Conservation (phyloP, 2,888 invertebrate species). For the Chrysomela aeneicollis region DNA sequence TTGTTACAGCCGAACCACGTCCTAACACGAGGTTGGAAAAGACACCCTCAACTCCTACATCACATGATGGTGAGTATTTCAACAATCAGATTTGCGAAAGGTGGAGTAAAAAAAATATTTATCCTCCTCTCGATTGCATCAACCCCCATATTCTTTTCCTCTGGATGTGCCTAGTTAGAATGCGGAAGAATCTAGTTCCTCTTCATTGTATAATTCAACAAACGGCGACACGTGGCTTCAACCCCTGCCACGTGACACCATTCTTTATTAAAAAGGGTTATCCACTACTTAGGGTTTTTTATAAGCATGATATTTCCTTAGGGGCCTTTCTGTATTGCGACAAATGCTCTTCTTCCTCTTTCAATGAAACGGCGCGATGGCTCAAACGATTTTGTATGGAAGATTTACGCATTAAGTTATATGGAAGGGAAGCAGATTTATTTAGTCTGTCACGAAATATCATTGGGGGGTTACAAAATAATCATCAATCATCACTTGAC, state of each 20-base stretch:
- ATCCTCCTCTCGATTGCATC: too few species aligned
- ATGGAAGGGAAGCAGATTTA: not conserved
- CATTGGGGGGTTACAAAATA: too few species aligned
- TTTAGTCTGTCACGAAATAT: not conserved
- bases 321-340: conserved; percentile 50
- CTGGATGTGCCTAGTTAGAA: not conserved
- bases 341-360: conserved; percentile 35
- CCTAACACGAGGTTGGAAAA: conserved; percentile 70
- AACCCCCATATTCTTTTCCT: not conserved
- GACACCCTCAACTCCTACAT: conserved; percentile 80
- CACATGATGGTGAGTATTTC: conserved; percentile 70
- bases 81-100: too few species aligned
- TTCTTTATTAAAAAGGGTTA: conserved; percentile 61
- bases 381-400: conserved; percentile 5
- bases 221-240: conserved; percentile 55
- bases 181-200: conserved; percentile 15
- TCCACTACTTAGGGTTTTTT: conserved; percentile 56
- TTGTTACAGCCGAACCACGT: conserved; percentile 65
- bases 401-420: not conserved
- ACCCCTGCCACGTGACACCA: conserved; percentile 55
- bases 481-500: too few species aligned
- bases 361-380: conserved; percentile 1
- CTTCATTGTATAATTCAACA: conserved; percentile 55
- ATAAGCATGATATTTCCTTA: conserved; percentile 55
- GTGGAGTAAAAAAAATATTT: too few species aligned